phyloP scores from a whole-genome alignment of 2,113 vertebrate species.

The Gorsachius goisagi region DNA sequence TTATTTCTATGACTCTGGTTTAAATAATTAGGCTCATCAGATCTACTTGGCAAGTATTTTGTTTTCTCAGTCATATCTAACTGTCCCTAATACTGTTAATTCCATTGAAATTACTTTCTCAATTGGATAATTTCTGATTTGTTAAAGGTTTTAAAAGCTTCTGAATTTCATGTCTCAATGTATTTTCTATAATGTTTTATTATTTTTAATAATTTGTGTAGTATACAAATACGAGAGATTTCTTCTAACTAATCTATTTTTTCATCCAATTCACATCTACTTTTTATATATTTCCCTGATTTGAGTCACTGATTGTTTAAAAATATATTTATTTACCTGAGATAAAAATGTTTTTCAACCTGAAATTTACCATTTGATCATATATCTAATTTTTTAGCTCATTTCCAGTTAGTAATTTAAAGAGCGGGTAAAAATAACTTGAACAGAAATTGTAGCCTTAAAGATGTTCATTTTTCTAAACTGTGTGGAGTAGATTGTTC shows the following conservation, averaged over 20 bases:
- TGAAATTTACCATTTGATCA: not conserved
- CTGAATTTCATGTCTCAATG: not conserved
- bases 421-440: not conserved
- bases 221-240: not conserved
- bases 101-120: not conserved
- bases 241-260: not conserved
- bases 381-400: not conserved
- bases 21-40: not conserved
- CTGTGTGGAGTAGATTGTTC: not conserved
- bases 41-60: not conserved
- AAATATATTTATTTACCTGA: not conserved
- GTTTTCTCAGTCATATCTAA: not conserved
- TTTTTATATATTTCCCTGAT: not conserved
- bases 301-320: not conserved
- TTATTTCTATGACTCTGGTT: not conserved
- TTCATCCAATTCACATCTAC: not conserved
- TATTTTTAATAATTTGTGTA: not conserved
- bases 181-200: not conserved
- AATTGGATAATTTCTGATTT: not conserved
- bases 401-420: not conserved
- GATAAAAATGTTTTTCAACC: not conserved
- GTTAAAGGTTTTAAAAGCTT: not conserved
- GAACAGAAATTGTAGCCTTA: not conserved
- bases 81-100: not conserved
- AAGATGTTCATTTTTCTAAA: not conserved